Percentiles rank a stretch among this genome's conserved stretches.
Evolutionary conservation across 2,888 invertebrate species (phyloP).

Genomic region (Tipula helvola): DNA sequence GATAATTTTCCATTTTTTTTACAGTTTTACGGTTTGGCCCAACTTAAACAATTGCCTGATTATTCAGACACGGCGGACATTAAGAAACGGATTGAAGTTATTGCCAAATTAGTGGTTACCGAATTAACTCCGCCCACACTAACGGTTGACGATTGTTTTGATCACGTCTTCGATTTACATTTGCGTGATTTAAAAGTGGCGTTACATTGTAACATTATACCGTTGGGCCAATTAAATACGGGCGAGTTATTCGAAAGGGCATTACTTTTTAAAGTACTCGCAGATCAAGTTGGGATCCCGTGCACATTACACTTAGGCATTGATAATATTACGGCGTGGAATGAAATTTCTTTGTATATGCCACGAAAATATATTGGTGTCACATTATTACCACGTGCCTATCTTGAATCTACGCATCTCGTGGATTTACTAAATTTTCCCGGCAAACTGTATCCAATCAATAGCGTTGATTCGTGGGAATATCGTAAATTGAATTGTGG

Average conservation of each 20-base stretch:
- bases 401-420: slow-evolving; percentile 46
- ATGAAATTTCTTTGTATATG: slow-evolving; percentile 48
- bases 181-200: slow-evolving; percentile 37
- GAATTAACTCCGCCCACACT: slow-evolving; percentile 39
- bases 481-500: slow-evolving; percentile 10
- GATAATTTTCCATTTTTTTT: background rate
- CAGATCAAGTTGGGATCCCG: slow-evolving; percentile 49
- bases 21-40: background rate
- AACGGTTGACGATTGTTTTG: slow-evolving; percentile 31
- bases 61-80: slow-evolving; percentile 22
- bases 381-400: slow-evolving; percentile 37
- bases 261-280: slow-evolving; percentile 49
- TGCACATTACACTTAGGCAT: slow-evolving; percentile 43
- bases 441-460: slow-evolving; percentile 35
- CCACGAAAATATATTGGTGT: slow-evolving; percentile 14
- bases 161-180: slow-evolving; percentile 37
- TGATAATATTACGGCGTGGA: slow-evolving; percentile 44
- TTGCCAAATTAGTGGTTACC: slow-evolving; percentile 40
- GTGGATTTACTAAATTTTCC: slow-evolving; percentile 44
- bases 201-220: slow-evolving; percentile 39
- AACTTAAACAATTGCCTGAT: background rate
- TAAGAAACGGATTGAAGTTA: slow-evolving; percentile 26
- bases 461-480: slow-evolving; percentile 29
- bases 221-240: slow-evolving; percentile 43
- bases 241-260: slow-evolving; percentile 50